phyloP scores from a whole-genome alignment of 2,888 invertebrate genomes.

The Notodonta ziczac region DNA sequence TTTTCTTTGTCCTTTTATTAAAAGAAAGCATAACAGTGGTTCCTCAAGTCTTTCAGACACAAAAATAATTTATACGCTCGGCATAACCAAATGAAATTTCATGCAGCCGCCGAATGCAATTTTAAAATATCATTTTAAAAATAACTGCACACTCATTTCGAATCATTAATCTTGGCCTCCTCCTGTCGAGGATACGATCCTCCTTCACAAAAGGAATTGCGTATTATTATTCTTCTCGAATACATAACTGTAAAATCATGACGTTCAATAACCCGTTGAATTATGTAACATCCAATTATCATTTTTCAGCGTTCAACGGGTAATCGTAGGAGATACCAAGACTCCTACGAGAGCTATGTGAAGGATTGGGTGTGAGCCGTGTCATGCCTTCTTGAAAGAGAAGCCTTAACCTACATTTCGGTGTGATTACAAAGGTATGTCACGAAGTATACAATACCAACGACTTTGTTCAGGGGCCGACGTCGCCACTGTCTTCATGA shows the following conservation, averaged over 20 bases:
- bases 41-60: background rate
- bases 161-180: conserved; percentile 39
- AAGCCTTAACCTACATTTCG: conserved; percentile 79
- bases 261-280: conserved; percentile 9
- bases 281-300: conserved; percentile 2
- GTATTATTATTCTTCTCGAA: conserved; percentile 31
- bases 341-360: background rate
- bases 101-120: conserved; percentile 28
- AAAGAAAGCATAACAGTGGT: background rate
- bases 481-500: background rate
- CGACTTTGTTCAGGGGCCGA: background rate
- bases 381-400: conserved; percentile 58
- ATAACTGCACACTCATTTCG: conserved; percentile 39
- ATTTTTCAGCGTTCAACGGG: background rate
- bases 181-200: conserved; percentile 36
- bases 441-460: conserved; percentile 61
- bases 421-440: conserved; percentile 80
- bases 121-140: conserved; percentile 29
- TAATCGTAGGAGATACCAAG: background rate
- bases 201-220: conserved; percentile 41
- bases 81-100: conserved; percentile 20
- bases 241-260: conserved; percentile 38
- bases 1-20: background rate
- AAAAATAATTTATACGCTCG: conserved; percentile 12
- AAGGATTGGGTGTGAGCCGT: background rate